Conservation (phyloP, 2,113 vertebrate species). For the Sander vitreus region DNA sequence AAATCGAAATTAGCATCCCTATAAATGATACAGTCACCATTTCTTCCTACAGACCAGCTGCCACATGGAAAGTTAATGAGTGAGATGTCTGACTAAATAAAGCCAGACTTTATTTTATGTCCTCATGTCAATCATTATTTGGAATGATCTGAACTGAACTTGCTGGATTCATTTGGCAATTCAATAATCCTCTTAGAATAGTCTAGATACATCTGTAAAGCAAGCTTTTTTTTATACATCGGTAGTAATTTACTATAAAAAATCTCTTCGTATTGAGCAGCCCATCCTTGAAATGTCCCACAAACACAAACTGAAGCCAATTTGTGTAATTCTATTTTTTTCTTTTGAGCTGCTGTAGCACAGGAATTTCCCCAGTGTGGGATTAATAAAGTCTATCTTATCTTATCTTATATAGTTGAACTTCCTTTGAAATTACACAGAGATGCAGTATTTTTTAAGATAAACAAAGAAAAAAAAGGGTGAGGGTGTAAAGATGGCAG, state of each 20-base stretch:
- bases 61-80: background rate
- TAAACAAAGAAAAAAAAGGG: slow-evolving; percentile 35
- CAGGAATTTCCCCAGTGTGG: no score
- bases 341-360: no score
- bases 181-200: background rate
- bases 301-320: background rate
- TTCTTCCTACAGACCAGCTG: background rate
- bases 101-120: slow-evolving; percentile 3
- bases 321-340: no score
- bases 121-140: background rate
- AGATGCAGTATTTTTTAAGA: background rate
- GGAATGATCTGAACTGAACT: slow-evolving; percentile 3
- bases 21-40: background rate
- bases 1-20: no score
- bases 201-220: background rate
- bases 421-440: background rate
- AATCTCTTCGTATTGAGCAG: background rate
- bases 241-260: background rate
- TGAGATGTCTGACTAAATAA: background rate
- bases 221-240: background rate
- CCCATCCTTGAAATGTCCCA: background rate
- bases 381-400: no score
- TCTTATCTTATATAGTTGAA: background rate
- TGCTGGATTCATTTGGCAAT: background rate
- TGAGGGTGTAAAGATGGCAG: slow-evolving; percentile 51